Percentiles rank a stretch among this genome's conserved stretches.
phyloP scores from a whole-genome alignment of 2,888 invertebrate genomes.

The Apamea epomidion region DNA sequence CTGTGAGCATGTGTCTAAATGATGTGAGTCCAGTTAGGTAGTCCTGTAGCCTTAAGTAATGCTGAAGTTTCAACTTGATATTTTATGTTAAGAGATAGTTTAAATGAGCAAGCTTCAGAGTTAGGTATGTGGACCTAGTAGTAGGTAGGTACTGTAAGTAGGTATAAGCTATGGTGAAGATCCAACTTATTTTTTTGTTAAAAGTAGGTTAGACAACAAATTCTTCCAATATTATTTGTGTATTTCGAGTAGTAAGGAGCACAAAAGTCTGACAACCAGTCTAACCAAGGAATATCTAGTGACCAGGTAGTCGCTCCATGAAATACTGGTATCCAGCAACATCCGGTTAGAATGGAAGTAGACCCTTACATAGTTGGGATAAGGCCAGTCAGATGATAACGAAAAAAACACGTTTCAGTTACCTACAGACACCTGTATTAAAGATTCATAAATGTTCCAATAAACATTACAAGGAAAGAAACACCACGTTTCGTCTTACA shows the following conservation, averaged over 20 bases:
- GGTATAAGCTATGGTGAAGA: background rate
- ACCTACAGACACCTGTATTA: background rate
- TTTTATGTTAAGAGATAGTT: background rate
- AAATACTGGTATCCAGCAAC: background rate
- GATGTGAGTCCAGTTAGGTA: background rate
- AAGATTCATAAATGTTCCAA: slow-evolving; percentile 15
- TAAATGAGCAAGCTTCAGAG: background rate
- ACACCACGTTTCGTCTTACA: slow-evolving; percentile 33
- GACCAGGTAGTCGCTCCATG: background rate
- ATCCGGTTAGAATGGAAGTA: background rate
- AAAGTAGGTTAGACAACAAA: background rate
- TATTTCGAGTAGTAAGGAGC: background rate
- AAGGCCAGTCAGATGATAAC: background rate
- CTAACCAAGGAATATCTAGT: background rate
- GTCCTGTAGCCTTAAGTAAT: background rate
- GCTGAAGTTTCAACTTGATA: background rate
- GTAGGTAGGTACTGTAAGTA: background rate
- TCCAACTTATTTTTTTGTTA: background rate
- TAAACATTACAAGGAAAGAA: slow-evolving; percentile 21
- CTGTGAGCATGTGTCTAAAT: background rate
- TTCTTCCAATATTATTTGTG: background rate
- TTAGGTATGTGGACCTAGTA: background rate
- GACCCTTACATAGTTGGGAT: background rate
- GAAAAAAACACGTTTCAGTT: background rate
- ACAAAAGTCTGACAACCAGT: background rate